Base-by-base conservation (phyloP, 1,140 invertebrate genomes). In the Onthophagus taurus region DNA sequence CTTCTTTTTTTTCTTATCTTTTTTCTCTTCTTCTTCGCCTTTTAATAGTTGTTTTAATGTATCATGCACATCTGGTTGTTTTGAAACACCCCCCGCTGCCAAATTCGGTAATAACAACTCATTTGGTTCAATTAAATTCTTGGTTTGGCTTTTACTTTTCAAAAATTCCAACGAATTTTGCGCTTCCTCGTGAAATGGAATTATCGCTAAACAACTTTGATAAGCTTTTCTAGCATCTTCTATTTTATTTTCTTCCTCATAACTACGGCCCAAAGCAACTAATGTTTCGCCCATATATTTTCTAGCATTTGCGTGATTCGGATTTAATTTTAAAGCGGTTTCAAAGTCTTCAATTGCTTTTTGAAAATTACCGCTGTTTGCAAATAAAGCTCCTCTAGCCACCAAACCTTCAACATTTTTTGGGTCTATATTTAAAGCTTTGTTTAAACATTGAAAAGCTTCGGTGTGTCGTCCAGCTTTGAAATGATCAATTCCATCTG, bases 331-430 rank as follows among this genome's bases (percentile, higher is more conserved):
- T 20, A 95, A 67, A 2, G 91, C 92, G 20, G 79, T 81, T 67
- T 94, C 89, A 71, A 97, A 95, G 68, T 96, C 91, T 56, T 90
- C 85, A 53, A 96, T 86, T 3, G 91, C 93, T 61, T 89, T 91
- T 53, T 85, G 81, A 66, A 91, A 95, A 58, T 81, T 91, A 31
- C 89, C 89, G 63, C 86, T 89, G 60, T 97, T 95, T 8, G 91
- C 92, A 69, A 89, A 93, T 63, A 97, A 66, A 33, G 91, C 91
- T 51, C 91, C 92, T 62, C 91, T 74, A 8, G 92, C 92, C 1
- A 95, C 91, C 31, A 94, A 69, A 33, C 89, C 93, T 71, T 97
- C 93, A 1, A 95, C 89, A 72, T 95, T 96, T 50, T 82, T 74
- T 6, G 85, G 79, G 72, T 96, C 92, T 54, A 96, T 92, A 59